Conservation (phyloP, 1,140 invertebrate species). For the Danaus melanippus region DNA sequence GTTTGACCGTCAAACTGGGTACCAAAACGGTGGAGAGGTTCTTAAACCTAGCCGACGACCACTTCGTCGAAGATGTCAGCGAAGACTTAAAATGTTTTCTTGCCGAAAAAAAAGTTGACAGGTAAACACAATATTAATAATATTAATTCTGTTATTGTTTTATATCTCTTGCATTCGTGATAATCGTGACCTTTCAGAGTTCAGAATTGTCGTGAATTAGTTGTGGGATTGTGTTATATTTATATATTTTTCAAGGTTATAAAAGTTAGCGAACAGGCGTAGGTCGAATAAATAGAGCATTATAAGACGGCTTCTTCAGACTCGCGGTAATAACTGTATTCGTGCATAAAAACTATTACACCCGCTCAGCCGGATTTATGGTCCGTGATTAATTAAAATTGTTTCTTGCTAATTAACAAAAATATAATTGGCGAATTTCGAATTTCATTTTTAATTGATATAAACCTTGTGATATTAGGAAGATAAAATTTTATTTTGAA, state of each 20-base stretch:
- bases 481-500: too few species aligned
- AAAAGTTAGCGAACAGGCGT: slow-evolving; percentile 26
- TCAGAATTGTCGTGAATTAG: too few species aligned
- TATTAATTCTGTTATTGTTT: slow-evolving; percentile 8
- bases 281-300: slow-evolving; percentile 43
- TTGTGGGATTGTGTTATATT: too few species aligned
- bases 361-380: slow-evolving; percentile 6
- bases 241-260: slow-evolving; percentile 53
- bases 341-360: slow-evolving; percentile 17
- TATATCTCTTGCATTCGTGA: background rate
- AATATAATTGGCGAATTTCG: background rate
- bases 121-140: slow-evolving; percentile 50
- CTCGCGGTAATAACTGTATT: slow-evolving; percentile 36
- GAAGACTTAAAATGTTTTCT: slow-evolving; percentile 68
- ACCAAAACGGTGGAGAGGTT: slow-evolving; percentile 67
- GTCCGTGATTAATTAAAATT: background rate
- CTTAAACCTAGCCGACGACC: slow-evolving; percentile 60
- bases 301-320: slow-evolving; percentile 39
- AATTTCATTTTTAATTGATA: too few species aligned
- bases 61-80: slow-evolving; percentile 68
- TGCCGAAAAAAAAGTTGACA: slow-evolving; percentile 60
- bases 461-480: too few species aligned
- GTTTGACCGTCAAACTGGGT: slow-evolving; percentile 65
- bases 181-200: too few species aligned
- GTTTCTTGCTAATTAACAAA: background rate